Evolutionary conservation across 2,888 invertebrate genomes (phyloP).

Genomic region (Dermolepida albohirtum): DNA sequence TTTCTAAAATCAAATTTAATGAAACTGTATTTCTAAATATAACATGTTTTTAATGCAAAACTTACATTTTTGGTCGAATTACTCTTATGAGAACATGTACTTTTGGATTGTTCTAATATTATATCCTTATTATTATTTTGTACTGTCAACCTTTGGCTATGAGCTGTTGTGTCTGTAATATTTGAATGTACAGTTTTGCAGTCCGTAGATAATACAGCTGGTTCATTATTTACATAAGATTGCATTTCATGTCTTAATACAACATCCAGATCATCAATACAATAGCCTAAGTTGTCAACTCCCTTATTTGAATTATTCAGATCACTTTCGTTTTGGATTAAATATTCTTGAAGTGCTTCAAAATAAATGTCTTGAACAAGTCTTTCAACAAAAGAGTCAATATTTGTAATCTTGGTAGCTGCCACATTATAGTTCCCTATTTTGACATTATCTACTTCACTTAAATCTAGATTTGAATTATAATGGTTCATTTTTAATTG

Average conservation of each 20-base stretch:
- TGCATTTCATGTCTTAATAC: constrained; percentile 48
- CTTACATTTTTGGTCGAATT: constrained; percentile 29
- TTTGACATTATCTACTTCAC: constrained; percentile 29
- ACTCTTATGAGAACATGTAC: constrained; percentile 33
- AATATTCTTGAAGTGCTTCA: constrained; percentile 62
- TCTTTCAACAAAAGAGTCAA: constrained; percentile 62
- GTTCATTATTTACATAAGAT: constrained; percentile 19
- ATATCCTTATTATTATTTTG: constrained; percentile 36
- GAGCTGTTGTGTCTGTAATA: constrained; percentile 25
- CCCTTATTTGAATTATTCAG: constrained; percentile 45
- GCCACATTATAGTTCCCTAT: constrained; percentile 53
- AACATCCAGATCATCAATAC: constrained; percentile 52
- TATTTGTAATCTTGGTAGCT: constrained; percentile 57
- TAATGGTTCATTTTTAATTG: constrained; percentile 15
- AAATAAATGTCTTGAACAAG: constrained; percentile 61
- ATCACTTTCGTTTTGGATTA: constrained; percentile 47
- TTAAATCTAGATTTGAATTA: constrained; percentile 34
- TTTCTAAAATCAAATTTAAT: constrained; percentile 56
- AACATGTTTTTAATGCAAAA: neutral
- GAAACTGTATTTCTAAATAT: neutral
- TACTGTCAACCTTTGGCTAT: constrained; percentile 43
- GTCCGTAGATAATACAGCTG: constrained; percentile 41
- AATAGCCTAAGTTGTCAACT: constrained; percentile 58
- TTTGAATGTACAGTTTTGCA: constrained; percentile 21
- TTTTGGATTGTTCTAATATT: constrained; percentile 27